A percentile compares a stretch with the other conserved stretches of the same genome.
These are phyloP conservation scores for Aptenodytes patagonicus DNA, from an alignment of 2,113 vertebrate genomes.

Conservation along the genomic window DNA sequence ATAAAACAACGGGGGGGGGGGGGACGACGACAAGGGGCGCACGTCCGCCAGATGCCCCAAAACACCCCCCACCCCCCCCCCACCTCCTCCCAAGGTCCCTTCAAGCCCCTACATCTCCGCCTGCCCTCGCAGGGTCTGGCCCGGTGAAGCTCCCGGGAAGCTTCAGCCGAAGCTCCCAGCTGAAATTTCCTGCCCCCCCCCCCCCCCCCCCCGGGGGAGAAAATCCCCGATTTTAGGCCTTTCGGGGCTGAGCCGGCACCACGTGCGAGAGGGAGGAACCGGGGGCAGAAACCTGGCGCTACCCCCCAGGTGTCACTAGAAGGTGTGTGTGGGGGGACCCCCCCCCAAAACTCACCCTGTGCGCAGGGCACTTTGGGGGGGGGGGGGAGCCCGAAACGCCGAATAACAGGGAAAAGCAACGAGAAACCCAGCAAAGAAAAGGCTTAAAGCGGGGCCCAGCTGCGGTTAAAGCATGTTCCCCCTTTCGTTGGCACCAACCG, in stretches of 20 bases:
- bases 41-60: not conserved
- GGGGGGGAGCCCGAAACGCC: not conserved
- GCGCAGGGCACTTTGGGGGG: not conserved
- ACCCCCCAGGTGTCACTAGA: not conserved
- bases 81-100: too few relatives aligned
- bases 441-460: rapidly evolving
- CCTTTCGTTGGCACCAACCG: not conserved
- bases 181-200: not conserved
- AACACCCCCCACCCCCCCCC: too few relatives aligned
- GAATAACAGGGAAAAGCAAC: not conserved
- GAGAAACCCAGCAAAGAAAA: not conserved
- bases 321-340: not conserved
- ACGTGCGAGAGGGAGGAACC: too few relatives aligned
- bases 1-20: not conserved
- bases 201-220: too few relatives aligned
- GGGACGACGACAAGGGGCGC: not conserved
- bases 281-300: not conserved
- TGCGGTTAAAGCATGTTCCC: not conserved
- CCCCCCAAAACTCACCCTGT: not conserved
- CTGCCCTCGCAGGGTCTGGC: not conserved
- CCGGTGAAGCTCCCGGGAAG: too few relatives aligned
- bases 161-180: too few relatives aligned
- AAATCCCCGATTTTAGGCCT: not conserved
- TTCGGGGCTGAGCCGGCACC: not conserved
- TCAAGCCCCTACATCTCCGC: too few relatives aligned